Conservation (phyloP, 2,113 vertebrate genomes). For the Clarias magur region DNA sequence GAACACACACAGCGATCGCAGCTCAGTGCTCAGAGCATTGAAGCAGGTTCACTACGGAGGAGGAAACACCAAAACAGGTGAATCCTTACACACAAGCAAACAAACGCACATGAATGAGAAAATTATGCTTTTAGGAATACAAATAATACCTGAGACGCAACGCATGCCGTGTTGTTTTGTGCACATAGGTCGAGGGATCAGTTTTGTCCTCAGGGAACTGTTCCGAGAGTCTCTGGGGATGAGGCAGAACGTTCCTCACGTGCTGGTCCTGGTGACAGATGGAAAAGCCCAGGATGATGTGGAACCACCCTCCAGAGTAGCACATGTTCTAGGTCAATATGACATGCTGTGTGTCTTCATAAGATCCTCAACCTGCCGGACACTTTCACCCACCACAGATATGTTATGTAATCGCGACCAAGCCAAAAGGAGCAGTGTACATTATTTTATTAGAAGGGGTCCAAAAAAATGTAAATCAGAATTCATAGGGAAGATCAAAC, state of each 20-base stretch:
- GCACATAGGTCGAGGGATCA: conserved; percentile 78
- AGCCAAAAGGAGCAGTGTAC: not conserved
- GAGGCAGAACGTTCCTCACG: conserved; percentile 75
- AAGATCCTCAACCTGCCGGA: not conserved
- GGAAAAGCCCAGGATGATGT: conserved; percentile 86
- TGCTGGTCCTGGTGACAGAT: conserved; percentile 83
- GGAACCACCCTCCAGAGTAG: conserved; percentile 76
- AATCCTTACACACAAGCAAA: not conserved
- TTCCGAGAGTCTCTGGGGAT: conserved; percentile 83
- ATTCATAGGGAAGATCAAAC: not conserved
- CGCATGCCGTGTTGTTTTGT: not conserved
- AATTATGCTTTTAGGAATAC: not conserved
- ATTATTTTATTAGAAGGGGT: not conserved
- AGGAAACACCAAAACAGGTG: conserved; percentile 88
- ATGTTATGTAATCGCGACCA: not conserved
- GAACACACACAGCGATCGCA: conserved; percentile 76
- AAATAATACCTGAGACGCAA: not conserved
- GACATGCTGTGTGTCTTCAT: not conserved
- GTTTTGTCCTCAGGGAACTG: conserved; percentile 79
- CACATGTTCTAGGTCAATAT: conserved; percentile 76
- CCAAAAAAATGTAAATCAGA: not conserved
- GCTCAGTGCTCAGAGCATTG: conserved; percentile 75
- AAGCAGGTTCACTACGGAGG: conserved; percentile 74
- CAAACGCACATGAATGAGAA: not conserved
- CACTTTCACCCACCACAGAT: not conserved